phyloP scores from a whole-genome alignment of 1,140 invertebrate species.

The Amphibalanus amphitrite region DNA sequence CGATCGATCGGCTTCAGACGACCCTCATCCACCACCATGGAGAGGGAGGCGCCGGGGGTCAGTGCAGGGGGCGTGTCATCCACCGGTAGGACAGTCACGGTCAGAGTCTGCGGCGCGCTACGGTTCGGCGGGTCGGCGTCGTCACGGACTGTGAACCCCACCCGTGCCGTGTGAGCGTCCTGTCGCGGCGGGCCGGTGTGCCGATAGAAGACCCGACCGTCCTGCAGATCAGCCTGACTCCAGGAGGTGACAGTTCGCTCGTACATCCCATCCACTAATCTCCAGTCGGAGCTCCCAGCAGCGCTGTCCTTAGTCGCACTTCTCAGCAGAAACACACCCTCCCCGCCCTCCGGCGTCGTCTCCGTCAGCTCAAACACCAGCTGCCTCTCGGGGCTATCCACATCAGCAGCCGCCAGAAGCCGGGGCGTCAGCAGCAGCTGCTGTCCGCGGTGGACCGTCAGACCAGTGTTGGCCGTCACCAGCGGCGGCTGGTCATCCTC shows the following conservation, averaged over 20 bases:
- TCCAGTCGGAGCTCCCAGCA: conserved; percentile 23
- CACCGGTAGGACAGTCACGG: conserved; percentile 26
- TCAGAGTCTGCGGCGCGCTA: conserved; percentile 23
- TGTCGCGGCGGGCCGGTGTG: conserved; percentile 24
- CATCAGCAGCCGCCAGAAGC: conserved; percentile 27
- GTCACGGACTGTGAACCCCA: conserved; percentile 25
- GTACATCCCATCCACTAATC: conserved; percentile 23
- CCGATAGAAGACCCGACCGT: conserved; percentile 27
- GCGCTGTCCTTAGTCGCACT: conserved; percentile 21
- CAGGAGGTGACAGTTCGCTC: conserved; percentile 24
- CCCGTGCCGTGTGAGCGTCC: conserved; percentile 21
- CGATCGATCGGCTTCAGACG: conserved; percentile 24
- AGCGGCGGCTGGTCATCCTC: conserved; percentile 29
- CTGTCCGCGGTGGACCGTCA: conserved; percentile 24
- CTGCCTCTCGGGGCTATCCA: conserved; percentile 27
- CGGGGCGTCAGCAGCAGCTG: conserved; percentile 24
- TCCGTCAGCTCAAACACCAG: conserved; percentile 24
- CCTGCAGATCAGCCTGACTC: conserved; percentile 27
- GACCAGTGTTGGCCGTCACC: conserved; percentile 27
- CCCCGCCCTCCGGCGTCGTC: conserved; percentile 22
- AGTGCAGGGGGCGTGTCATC: conserved; percentile 28
- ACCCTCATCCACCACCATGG: conserved; percentile 26
- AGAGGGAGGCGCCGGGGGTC: conserved; percentile 21
- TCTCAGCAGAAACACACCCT: conserved; percentile 21
- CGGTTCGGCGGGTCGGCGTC: conserved; percentile 25